phyloP scores from a whole-genome alignment of 2,888 invertebrate genomes.

The Suillia variegata region DNA sequence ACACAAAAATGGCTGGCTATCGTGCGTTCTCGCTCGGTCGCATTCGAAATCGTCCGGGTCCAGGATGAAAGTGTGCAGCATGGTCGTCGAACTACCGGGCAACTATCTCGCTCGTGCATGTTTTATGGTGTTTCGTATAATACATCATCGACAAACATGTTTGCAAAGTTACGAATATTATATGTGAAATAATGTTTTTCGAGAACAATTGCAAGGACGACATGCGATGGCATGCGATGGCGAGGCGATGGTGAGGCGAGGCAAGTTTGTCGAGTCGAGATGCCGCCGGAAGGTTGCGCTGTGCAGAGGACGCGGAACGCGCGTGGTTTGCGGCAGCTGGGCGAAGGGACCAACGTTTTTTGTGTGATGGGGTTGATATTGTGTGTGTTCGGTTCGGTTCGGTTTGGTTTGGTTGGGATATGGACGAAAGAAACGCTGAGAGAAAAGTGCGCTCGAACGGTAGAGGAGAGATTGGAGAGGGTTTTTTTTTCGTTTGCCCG shows the following conservation, averaged over 20 bases:
- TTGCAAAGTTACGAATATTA: slow-evolving; percentile 56
- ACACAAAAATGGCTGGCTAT: background rate
- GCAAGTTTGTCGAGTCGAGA: background rate
- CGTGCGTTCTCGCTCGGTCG: slow-evolving; percentile 10
- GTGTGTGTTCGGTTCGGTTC: too few relatives aligned
- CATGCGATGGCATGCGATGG: slow-evolving; percentile 36
- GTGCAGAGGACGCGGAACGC: background rate
- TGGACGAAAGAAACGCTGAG: background rate
- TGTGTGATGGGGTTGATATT: slow-evolving; percentile 18
- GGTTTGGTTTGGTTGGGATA: background rate
- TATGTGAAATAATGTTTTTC: slow-evolving; percentile 53
- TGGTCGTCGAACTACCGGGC: background rate
- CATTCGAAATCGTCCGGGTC: background rate
- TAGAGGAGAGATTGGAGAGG: too few relatives aligned
- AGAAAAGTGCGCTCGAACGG: too few relatives aligned
- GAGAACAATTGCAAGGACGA: slow-evolving; percentile 57
- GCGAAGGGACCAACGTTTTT: background rate
- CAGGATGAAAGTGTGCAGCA: background rate
- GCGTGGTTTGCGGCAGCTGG: background rate
- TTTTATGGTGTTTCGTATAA: slow-evolving; percentile 56
- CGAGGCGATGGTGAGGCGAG: slow-evolving; percentile 10
- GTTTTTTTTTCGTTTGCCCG: too few relatives aligned
- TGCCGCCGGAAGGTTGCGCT: background rate
- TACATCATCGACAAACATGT: slow-evolving; percentile 59
- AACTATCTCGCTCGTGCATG: slow-evolving; percentile 51